Base-by-base conservation (phyloP, 2,797 vertebrate species). In the Acanthis flammea region DNA sequence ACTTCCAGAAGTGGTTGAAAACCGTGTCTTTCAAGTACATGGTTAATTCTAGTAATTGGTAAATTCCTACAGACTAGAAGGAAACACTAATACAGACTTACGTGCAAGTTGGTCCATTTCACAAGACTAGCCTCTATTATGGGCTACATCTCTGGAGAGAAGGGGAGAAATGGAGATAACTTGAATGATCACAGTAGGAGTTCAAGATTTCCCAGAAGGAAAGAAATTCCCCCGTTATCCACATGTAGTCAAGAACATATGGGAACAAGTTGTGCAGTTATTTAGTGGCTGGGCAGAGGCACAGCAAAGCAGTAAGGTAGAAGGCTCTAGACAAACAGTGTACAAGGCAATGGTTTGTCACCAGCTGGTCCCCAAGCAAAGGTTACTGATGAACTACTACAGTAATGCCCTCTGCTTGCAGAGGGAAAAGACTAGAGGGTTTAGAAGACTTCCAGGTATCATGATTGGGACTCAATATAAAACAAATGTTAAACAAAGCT, bases 381-480 rank as follows among this genome's bases (percentile, higher is more conserved):
- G 7, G 12, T 22, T 37, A 51, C 62, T 68, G 45, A 84, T 22
- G 19, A 61, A 60, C 12, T 45, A 17, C 12, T 42, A 27, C 44
- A 61, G 35, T 10, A 25, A 51, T 18, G 35, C 42, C 33, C 33
- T 61, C 37, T 35, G 12, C 37, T 19, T 50, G 24, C 27, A 44
- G 25, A 55, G 17, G 14, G 31, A 37, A 51, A 77, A 51, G 25
- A 19, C 65, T 14, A 21, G 27, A 62, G 72, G 3, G 10, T 41
- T 39, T 57, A 77, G 35, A 60, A 83, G 27, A 30, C 17, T 67
- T 60, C 19, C 27, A 74, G 23, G 18, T 41, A 24, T 30, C 30
- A 23, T 22, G 62, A 55, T 1, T 53, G 50, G 28, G 23, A 86
- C 10, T 14, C 1, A 5, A 77, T 0, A 2, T 9, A 48, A 70